A percentile compares a stretch with the other conserved stretches of the same genome.
Evolutionary conservation across 1,140 invertebrate species (phyloP).

Genomic region (Protaetia brevitarsis): DNA sequence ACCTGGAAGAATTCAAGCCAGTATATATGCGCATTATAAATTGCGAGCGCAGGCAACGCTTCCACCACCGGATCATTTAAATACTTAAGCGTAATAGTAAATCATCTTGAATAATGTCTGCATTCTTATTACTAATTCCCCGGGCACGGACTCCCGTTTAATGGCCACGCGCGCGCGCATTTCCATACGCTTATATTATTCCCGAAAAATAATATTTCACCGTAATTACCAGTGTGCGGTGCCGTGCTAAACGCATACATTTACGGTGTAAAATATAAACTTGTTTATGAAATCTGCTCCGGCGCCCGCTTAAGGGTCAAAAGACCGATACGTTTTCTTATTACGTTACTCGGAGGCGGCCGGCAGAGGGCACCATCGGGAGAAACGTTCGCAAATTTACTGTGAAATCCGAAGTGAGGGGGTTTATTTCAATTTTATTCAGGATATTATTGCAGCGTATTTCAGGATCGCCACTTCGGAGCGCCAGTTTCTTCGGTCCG

Average conservation of each 20-base stretch:
- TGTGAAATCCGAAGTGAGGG: neutral
- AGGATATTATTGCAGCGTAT: constrained; percentile 8
- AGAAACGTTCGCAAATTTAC: neutral
- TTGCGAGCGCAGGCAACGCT: no score
- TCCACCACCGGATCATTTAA: neutral
- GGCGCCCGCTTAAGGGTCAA: constrained; percentile 44
- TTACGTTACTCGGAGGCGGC: no score
- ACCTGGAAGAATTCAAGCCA: no score
- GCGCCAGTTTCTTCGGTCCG: neutral
- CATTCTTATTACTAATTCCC: constrained; percentile 30
- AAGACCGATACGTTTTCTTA: constrained; percentile 46
- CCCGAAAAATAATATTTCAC: constrained; percentile 49
- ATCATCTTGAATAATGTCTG: constrained; percentile 31
- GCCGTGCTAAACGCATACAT: constrained; percentile 42
- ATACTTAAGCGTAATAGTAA: constrained; percentile 23
- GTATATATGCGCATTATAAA: no score
- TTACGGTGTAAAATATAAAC: constrained; percentile 46
- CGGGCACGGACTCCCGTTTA: constrained; percentile 34
- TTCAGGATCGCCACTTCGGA: neutral
- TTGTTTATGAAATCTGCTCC: constrained; percentile 48
- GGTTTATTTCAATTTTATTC: constrained; percentile 9
- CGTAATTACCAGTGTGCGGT: no score
- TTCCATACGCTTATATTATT: constrained; percentile 41
- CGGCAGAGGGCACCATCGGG: neutral
- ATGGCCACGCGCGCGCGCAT: constrained; percentile 39